These are phyloP conservation scores for Pharmacophagus antenor DNA, from an alignment of 2,888 invertebrate species.

Conservation along the genomic window DNA sequence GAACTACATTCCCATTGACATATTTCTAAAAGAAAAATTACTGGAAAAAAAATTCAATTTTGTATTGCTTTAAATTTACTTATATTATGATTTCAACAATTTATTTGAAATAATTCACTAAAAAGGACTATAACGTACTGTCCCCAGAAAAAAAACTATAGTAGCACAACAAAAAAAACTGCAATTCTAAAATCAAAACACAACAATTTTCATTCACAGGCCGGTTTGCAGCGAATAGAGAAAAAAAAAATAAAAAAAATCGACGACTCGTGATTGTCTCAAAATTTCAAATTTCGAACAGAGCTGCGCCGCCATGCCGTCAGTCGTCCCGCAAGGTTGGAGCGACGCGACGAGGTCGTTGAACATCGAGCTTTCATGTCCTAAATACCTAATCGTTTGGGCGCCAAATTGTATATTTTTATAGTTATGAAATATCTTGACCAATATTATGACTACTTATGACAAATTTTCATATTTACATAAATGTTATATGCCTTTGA, in stretches of 20 bases:
- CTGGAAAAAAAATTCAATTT: too few species aligned
- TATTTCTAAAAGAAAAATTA: too few species aligned
- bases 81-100: too few species aligned
- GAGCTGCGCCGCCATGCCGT: slow-evolving; percentile 44
- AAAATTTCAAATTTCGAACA: slow-evolving; percentile 48
- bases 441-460: slow-evolving; percentile 6
- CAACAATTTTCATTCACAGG: slow-evolving; percentile 23
- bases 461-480: slow-evolving; percentile 8
- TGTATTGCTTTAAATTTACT: too few species aligned
- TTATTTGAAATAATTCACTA: too few species aligned
- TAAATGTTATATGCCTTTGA: background rate
- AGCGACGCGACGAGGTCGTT: slow-evolving; percentile 70
- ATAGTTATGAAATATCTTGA: slow-evolving; percentile 21
- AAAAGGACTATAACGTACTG: too few species aligned
- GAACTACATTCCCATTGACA: too few species aligned
- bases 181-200: slow-evolving; percentile 24
- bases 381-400: slow-evolving; percentile 65
- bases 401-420: slow-evolving; percentile 38
- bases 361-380: slow-evolving; percentile 69
- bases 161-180: slow-evolving; percentile 2
- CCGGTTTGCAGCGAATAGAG: slow-evolving; percentile 11
- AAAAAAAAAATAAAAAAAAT: slow-evolving; percentile 25
- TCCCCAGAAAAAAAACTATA: too few species aligned
- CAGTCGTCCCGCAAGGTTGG: slow-evolving; percentile 59
- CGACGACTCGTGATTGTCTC: slow-evolving; percentile 32